Evolutionary conservation across 2,113 vertebrate genomes (phyloP).

Genomic region (Anarrhichthys ocellatus): DNA sequence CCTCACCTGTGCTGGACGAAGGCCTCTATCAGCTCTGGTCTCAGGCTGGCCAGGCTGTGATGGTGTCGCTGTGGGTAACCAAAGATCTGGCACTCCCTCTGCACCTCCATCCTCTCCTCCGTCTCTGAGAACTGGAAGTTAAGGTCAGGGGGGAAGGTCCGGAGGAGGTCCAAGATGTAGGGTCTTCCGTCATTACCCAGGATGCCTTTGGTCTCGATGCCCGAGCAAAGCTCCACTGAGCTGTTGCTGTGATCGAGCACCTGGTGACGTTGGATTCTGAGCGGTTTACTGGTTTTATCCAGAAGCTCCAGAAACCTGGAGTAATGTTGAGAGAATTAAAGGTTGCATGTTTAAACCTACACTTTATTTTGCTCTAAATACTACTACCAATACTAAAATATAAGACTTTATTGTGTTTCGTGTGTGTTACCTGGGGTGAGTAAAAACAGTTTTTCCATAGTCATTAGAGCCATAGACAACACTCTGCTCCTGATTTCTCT

Average conservation of each 20-base stretch:
- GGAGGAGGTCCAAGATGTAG: slow-evolving; percentile 94
- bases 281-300: slow-evolving; percentile 89
- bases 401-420: background rate
- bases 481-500: slow-evolving; percentile 93
- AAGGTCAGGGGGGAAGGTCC: slow-evolving; percentile 94
- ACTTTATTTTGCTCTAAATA: background rate
- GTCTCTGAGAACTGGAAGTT: slow-evolving; percentile 89
- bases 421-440: slow-evolving; percentile 86
- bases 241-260: slow-evolving; percentile 90
- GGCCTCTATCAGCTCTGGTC: slow-evolving; percentile 92
- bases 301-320: slow-evolving; percentile 88
- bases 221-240: slow-evolving; percentile 92
- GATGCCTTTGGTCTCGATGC: slow-evolving; percentile 95
- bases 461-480: slow-evolving; percentile 96
- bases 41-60: slow-evolving; percentile 91
- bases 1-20: slow-evolving; percentile 92
- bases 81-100: slow-evolving; percentile 86
- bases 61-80: slow-evolving; percentile 89
- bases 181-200: slow-evolving; percentile 93
- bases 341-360: background rate
- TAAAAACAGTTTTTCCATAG: slow-evolving; percentile 93
- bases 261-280: slow-evolving; percentile 91
- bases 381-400: background rate
- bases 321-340: background rate
- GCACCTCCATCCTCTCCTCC: slow-evolving; percentile 84